A percentile compares a stretch with the other conserved stretches of the same genome.
Conservation (phyloP, 2,113 vertebrate genomes). For the Solea senegalensis region DNA sequence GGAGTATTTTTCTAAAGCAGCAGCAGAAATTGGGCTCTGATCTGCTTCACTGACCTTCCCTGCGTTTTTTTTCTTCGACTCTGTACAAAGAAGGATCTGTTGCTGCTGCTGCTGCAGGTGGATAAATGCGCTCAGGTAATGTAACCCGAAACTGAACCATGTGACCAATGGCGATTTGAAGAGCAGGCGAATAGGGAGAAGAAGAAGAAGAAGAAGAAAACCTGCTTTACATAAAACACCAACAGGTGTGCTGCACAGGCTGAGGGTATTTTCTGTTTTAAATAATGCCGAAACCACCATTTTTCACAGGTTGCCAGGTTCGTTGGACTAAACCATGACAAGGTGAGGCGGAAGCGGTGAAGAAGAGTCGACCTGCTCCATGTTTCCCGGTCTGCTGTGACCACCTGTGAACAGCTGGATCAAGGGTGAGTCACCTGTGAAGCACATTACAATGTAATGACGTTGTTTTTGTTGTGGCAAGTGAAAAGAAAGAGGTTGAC, state of each 20-base stretch:
- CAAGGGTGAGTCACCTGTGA: conserved; percentile 10
- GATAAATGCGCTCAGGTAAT: conserved; percentile 78
- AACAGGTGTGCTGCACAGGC: not conserved
- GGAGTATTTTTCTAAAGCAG: not conserved
- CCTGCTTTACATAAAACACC: conserved; percentile 68
- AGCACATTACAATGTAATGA: not conserved
- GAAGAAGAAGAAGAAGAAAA: not conserved
- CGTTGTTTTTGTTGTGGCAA: too few relatives aligned
- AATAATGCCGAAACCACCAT: not conserved
- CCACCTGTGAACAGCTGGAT: conserved; percentile 38
- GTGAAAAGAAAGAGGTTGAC: not conserved
- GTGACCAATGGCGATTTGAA: conserved; percentile 74
- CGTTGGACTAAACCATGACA: conserved; percentile 7
- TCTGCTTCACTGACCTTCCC: conserved; percentile 30
- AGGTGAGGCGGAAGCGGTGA: conserved; percentile 79
- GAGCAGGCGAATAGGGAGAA: conserved; percentile 7
- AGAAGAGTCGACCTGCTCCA: conserved; percentile 48
- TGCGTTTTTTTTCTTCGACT: conserved; percentile 23
- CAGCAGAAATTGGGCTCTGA: not conserved
- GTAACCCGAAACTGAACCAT: conserved; percentile 79
- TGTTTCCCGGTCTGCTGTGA: conserved; percentile 43
- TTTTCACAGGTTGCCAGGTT: not conserved
- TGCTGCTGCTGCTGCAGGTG: conserved; percentile 67
- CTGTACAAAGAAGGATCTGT: conserved; percentile 79
- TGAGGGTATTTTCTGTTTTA: not conserved